These are phyloP conservation scores for Phaonia tiefii DNA, from an alignment of 2,888 invertebrate species.

Conservation along the genomic window DNA sequence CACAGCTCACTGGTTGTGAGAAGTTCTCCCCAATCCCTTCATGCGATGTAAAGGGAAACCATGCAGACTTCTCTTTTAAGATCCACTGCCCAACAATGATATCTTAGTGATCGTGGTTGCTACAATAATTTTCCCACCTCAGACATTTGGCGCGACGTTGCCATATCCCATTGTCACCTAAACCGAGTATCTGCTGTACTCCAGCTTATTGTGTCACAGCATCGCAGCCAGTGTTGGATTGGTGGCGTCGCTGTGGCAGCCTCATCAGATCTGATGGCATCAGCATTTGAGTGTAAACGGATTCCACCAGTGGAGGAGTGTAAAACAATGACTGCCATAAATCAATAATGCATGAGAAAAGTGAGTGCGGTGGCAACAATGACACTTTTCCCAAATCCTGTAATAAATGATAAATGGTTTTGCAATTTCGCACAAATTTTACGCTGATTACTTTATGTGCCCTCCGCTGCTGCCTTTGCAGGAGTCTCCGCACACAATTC, in stretches of 20 bases:
- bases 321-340: slow-evolving; percentile 44
- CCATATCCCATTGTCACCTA: no score
- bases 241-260: slow-evolving; percentile 25
- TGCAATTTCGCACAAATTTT: slow-evolving; percentile 44
- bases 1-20: no score
- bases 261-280: slow-evolving; percentile 22
- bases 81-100: no score
- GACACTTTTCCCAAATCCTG: slow-evolving; percentile 57
- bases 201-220: no score
- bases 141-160: no score
- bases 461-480: neutral
- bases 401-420: slow-evolving; percentile 47
- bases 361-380: slow-evolving; percentile 38
- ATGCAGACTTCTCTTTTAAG: no score
- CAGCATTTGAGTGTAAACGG: slow-evolving; percentile 4
- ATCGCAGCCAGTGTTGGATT: neutral
- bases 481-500: neutral
- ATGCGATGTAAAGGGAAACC: no score
- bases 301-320: neutral
- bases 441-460: slow-evolving; percentile 15
- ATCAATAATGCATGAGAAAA: slow-evolving; percentile 55
- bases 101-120: no score
- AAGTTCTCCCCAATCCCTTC: no score
- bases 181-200: no score
- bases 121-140: no score